Evolutionary conservation across 35 echinoderm and acorn worm genomes (phyloP).

Genomic region (Stichopus chloronotus): DNA sequence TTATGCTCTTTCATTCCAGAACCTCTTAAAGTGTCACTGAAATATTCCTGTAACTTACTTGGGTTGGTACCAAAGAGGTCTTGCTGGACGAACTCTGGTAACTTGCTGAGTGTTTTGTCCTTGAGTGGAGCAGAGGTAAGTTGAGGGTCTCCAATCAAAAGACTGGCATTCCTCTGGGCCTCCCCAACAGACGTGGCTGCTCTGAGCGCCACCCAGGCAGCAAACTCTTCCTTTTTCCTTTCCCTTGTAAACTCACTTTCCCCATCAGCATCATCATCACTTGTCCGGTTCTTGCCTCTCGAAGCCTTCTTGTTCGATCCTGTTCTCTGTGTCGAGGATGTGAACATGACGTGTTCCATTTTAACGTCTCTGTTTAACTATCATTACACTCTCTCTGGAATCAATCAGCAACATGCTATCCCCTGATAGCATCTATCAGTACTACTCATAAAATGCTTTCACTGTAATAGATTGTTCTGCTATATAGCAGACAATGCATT

Average conservation of each 20-base stretch:
- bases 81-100: constrained; percentile 78
- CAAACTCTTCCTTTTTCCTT: constrained; percentile 69
- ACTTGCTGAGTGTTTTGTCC: constrained; percentile 59
- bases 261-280: constrained; percentile 2
- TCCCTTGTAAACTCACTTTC: constrained; percentile 53
- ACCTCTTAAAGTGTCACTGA: too few relatives aligned
- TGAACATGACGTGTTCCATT: too few relatives aligned
- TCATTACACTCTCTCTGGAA: too few relatives aligned
- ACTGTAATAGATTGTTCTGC: too few relatives aligned
- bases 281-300: not conserved
- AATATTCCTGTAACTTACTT: constrained; percentile 52
- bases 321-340: not conserved
- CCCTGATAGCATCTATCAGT: too few relatives aligned
- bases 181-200: constrained; percentile 66
- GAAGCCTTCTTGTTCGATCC: constrained; percentile 4
- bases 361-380: too few relatives aligned
- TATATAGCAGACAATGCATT: too few relatives aligned
- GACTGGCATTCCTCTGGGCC: constrained; percentile 65
- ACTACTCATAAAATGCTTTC: too few relatives aligned
- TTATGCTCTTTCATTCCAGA: too few relatives aligned
- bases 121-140: constrained; percentile 74
- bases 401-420: too few relatives aligned
- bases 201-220: constrained; percentile 82
- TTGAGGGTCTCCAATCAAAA: constrained; percentile 89
- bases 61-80: constrained; percentile 68